phyloP scores from a whole-genome alignment of 2,888 invertebrate genomes.

The Tiliacea citrago region DNA sequence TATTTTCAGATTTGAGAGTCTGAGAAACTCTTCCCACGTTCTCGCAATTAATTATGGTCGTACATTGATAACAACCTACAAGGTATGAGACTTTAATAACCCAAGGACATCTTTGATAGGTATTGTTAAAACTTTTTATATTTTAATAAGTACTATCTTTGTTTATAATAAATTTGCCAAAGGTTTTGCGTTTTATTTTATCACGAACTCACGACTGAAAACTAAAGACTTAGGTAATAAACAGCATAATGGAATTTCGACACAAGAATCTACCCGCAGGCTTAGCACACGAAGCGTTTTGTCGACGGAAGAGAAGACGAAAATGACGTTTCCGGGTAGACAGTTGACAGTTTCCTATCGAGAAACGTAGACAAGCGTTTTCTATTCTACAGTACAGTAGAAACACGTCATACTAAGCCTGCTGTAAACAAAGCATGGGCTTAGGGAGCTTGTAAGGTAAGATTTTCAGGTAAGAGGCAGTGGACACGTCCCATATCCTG shows the following conservation, averaged over 20 bases:
- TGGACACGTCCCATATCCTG: neutral
- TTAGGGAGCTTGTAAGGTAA: no score
- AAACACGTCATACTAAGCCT: no score
- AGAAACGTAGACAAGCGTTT: no score
- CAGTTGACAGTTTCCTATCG: no score
- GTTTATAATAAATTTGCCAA: constrained; percentile 39
- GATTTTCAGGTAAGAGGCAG: neutral
- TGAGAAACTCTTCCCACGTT: neutral
- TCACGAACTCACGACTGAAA: neutral
- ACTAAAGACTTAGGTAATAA: neutral
- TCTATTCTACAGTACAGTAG: no score
- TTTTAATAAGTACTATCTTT: neutral
- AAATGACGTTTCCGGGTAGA: no score
- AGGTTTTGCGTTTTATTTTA: constrained; percentile 53
- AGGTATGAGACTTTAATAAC: neutral
- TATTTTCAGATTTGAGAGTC: constrained; percentile 31
- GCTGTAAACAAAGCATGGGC: no score
- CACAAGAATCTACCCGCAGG: neutral
- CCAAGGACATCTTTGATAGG: neutral
- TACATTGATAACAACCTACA: neutral
- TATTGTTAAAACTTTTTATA: neutral
- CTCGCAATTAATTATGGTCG: neutral
- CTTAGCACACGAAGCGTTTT: no score
- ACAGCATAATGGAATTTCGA: neutral
- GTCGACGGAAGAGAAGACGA: no score